Conservation (phyloP, 1,140 invertebrate genomes). For the Drosophila murphyi region DNA sequence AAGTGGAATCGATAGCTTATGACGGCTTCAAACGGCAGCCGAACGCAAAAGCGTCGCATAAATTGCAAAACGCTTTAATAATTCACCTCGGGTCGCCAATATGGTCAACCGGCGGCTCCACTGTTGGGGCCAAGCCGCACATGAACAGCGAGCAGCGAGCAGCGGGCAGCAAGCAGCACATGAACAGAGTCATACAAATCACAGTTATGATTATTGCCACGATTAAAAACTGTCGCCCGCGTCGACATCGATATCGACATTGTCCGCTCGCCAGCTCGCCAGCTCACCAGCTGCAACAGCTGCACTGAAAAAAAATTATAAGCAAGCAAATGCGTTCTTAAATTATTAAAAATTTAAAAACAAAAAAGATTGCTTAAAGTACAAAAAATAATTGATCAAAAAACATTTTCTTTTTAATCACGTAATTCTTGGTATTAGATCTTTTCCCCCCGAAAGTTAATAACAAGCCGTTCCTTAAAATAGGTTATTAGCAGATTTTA, state of each 20-base stretch:
- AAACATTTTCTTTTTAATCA: too few relatives aligned
- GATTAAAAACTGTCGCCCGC: slow-evolving; percentile 80
- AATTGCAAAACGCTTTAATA: slow-evolving; percentile 76
- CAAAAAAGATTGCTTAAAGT: too few relatives aligned
- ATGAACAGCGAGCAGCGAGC: too few relatives aligned
- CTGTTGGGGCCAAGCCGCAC: slow-evolving; percentile 31
- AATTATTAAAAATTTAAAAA: too few relatives aligned
- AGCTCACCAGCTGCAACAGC: slow-evolving; percentile 4
- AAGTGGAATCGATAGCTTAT: slow-evolving; percentile 53
- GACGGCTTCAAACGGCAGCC: slow-evolving; percentile 70
- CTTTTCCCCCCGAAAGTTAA: too few relatives aligned
- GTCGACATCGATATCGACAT: slow-evolving; percentile 38
- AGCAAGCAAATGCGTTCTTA: too few relatives aligned
- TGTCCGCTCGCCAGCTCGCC: slow-evolving; percentile 12
- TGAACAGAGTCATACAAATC: slow-evolving; percentile 80
- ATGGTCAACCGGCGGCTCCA: slow-evolving; percentile 60
- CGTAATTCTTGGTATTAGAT: too few relatives aligned
- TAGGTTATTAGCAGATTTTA: too few relatives aligned
- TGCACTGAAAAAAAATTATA: neutral
- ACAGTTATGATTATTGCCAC: slow-evolving; percentile 82
- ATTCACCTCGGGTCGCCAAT: slow-evolving; percentile 71
- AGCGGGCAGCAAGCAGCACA: neutral
- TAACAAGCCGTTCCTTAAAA: too few relatives aligned
- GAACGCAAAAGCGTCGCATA: slow-evolving; percentile 66
- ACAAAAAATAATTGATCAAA: too few relatives aligned